Evolutionary conservation across 2,113 vertebrate genomes (phyloP).

Genomic region (Caranx melampygus): DNA sequence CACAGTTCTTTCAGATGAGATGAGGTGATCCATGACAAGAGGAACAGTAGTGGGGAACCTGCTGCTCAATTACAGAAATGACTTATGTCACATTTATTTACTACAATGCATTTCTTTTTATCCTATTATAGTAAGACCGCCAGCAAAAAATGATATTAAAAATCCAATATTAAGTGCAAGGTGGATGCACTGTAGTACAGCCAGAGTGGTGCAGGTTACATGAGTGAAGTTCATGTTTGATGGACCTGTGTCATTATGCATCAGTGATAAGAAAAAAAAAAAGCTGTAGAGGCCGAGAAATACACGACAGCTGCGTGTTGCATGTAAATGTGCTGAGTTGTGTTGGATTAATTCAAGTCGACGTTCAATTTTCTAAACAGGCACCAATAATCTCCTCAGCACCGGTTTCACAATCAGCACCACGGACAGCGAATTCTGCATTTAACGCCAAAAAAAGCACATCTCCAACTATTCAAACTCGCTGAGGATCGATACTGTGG

Average conservation of each 20-base stretch:
- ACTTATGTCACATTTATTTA: not conserved
- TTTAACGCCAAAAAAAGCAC: not conserved
- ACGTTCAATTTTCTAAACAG: slow-evolving; percentile 16
- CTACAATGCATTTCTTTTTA: not conserved
- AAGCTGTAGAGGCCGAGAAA: not conserved
- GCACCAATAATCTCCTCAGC: slow-evolving; percentile 1
- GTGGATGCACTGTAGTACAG: not conserved
- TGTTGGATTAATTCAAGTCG: slow-evolving; percentile 20
- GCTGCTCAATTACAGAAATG: slow-evolving; percentile 2
- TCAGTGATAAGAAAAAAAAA: not conserved
- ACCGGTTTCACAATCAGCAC: slow-evolving; percentile 62
- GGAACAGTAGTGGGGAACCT: not conserved
- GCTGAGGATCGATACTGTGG: not conserved
- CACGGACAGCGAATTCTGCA: slow-evolving; percentile 64
- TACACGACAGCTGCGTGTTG: slow-evolving; percentile 13
- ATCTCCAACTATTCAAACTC: slow-evolving; percentile 35
- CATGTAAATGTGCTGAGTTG: slow-evolving; percentile 38
- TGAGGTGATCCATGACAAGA: not conserved
- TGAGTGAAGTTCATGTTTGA: not conserved
- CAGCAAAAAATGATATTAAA: not conserved
- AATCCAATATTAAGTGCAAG: not conserved
- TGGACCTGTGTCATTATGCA: not conserved
- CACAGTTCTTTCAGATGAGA: not conserved
- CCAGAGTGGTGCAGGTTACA: not conserved
- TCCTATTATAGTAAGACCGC: not conserved